Base-by-base conservation (phyloP, 1,140 invertebrate species). In the Camponotus vicinus region DNA sequence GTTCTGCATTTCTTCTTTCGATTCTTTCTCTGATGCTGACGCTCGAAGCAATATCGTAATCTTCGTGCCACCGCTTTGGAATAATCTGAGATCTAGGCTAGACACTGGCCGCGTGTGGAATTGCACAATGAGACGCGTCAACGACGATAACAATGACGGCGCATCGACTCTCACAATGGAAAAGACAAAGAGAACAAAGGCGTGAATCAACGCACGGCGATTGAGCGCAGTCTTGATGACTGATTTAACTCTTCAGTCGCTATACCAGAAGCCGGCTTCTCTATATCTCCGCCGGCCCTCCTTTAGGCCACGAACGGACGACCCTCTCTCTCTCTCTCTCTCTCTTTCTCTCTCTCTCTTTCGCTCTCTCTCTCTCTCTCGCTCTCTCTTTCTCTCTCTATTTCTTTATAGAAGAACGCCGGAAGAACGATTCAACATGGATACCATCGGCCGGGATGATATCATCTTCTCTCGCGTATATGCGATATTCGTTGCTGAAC, bases 81-180 rank as follows among this genome's bases (percentile, higher is more conserved):
- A 88, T 91, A 83, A 82, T 91, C 73, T 89, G 90, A 91, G 90
- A 91, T 91, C 90, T 91, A 90, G 80, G 80, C 78, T 90, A 82
- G 88, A 82, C 63, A 86, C 83, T 88, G 89, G 89, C 89, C 89
- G 76, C 42, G 66, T 86, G 52, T 79, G 83, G 55, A 86, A 88
- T 88, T 83, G 78, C 86, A 77, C 82, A 75, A 83, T 83, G 79
- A 59, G 67, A 82, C 55, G 40, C 79, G 79, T 82, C 79, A 57
- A 32, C 49, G 45, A 77, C 66, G 78, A 76, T 57, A 66, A 64
- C 34, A 21, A 79, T 21, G 67, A 59, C 78, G 86, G 45, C 57
- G 57, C 18, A 27, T 75, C 61, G 71, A 86, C 49, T 37, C 13
- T 40, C 45, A 21, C 45, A 45, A 42, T 79, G 18, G 37, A 57